Evolutionary conservation across 2,888 invertebrate species (phyloP), one percentile per base, ranked within the genome.

Genomic region (Zygaena filipendulae): DNA sequence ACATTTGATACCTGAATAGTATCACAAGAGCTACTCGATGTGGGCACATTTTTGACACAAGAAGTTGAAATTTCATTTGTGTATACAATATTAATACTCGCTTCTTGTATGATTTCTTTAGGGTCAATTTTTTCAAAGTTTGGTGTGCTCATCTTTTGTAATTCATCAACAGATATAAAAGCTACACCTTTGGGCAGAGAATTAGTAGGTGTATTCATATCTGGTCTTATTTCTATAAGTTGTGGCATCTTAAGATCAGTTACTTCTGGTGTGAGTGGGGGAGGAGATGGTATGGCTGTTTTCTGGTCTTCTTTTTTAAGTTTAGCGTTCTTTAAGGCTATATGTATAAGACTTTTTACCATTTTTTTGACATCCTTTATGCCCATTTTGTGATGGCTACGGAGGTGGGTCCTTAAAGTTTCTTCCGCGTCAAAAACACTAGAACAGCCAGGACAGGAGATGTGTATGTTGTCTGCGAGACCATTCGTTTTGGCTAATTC

Each of bases 311-410:
- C 69, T 39, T 72, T 81, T 46, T 74, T 79, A 43, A 72, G 48
- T 43, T 71, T 71, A 3, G 69, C 63, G 49, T 74, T 58, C 52
- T 74, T 70, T 7, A 75, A 52, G 11, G 75, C 72, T 31, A 79
- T 68, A 49, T 72, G 74, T 1, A 83, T 63, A 7, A 83, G 63
- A 39, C 82, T 82, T 49, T 81, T 81, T 1, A 85, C 60, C 57
- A 87, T 81, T 54, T 81, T 79, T 38, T 77, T 77, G 2, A 85
- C 63, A 48, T 87, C 87, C 40, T 80, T 77, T 30, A 80, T 72
- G 18, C 72, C 81, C 71, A 89, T 85, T 56, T 85, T 83, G 52
- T 90, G 89, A 52, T 89, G 88, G 45, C 84, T 82, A 12, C 84
- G 75, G 3, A 89, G 63, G 52, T 90, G 89, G 3, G 82, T 79